A percentile compares a stretch with the other conserved stretches of the same genome.
Conservation (phyloP, 2,113 vertebrate genomes). For the Genyomyrus donnyi region DNA sequence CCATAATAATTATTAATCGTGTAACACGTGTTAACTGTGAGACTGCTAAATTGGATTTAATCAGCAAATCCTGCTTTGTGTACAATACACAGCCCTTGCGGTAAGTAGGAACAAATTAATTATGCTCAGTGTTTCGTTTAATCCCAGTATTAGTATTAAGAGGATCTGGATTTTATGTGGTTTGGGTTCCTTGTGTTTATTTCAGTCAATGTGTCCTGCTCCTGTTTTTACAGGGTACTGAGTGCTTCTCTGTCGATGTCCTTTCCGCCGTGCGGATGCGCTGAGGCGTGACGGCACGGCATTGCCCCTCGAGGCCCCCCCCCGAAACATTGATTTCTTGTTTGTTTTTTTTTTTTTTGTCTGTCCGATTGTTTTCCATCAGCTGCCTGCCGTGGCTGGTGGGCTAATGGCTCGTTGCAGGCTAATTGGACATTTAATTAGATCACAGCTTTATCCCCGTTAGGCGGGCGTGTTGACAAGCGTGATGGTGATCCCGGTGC, state of each 20-base stretch:
- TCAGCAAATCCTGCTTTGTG: background rate
- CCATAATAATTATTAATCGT: background rate
- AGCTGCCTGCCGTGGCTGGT: slow-evolving; percentile 55
- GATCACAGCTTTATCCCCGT: slow-evolving; percentile 75
- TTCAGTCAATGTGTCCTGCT: background rate
- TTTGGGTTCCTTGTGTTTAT: background rate
- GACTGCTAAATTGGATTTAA: background rate
- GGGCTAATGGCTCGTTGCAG: slow-evolving; percentile 65
- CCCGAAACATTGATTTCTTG: slow-evolving; percentile 62
- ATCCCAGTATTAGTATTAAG: background rate
- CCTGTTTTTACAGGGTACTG: background rate
- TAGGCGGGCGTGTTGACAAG: slow-evolving; percentile 51
- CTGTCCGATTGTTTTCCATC: slow-evolving; percentile 65
- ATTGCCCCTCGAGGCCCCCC: slow-evolving; percentile 31
- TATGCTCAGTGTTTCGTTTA: background rate
- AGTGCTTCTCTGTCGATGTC: background rate
- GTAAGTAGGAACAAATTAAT: background rate
- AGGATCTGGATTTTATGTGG: background rate
- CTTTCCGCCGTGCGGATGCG: background rate
- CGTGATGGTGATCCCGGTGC: slow-evolving; percentile 10
- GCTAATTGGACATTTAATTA: slow-evolving; percentile 78
- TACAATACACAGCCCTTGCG: background rate
- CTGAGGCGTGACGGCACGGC: background rate
- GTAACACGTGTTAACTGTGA: background rate
- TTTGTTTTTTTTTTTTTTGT: slow-evolving; percentile 54